Evolutionary conservation across 2,888 invertebrate genomes (phyloP).

Genomic region (Ypsolopha scabrella): DNA sequence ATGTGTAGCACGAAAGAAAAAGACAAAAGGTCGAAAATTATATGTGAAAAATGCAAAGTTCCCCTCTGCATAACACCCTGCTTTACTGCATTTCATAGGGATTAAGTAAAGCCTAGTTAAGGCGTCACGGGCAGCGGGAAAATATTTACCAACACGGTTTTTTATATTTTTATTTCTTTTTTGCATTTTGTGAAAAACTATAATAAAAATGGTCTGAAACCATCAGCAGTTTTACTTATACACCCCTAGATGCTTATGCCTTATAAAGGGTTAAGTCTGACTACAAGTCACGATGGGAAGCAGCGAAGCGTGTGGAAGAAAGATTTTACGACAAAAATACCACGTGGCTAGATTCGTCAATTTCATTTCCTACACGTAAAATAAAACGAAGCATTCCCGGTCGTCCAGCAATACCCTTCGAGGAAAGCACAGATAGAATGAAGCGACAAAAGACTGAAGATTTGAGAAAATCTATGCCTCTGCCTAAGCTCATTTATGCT

Average conservation of each 20-base stretch:
- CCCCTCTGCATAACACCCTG: not conserved
- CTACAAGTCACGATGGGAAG: not conserved
- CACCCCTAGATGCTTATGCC: not conserved
- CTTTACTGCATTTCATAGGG: not conserved
- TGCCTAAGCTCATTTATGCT: too few relatives aligned
- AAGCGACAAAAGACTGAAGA: too few relatives aligned
- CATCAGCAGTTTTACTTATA: not conserved
- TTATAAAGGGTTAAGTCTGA: not conserved
- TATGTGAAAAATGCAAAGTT: not conserved
- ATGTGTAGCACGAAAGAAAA: not conserved
- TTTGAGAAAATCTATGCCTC: too few relatives aligned
- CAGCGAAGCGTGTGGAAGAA: too few relatives aligned
- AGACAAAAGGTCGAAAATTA: not conserved
- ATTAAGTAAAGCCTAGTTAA: not conserved
- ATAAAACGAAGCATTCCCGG: too few relatives aligned
- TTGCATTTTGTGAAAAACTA: not conserved
- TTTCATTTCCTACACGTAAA: too few relatives aligned
- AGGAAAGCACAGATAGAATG: too few relatives aligned
- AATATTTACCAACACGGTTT: not conserved
- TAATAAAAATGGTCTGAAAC: not conserved
- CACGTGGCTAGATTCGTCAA: too few relatives aligned
- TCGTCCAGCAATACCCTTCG: too few relatives aligned
- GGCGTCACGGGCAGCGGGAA: not conserved
- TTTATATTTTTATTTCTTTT: not conserved
- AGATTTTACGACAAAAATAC: too few relatives aligned